Base-by-base conservation (phyloP, 2,888 invertebrate genomes). In the Heliothis peltigera region DNA sequence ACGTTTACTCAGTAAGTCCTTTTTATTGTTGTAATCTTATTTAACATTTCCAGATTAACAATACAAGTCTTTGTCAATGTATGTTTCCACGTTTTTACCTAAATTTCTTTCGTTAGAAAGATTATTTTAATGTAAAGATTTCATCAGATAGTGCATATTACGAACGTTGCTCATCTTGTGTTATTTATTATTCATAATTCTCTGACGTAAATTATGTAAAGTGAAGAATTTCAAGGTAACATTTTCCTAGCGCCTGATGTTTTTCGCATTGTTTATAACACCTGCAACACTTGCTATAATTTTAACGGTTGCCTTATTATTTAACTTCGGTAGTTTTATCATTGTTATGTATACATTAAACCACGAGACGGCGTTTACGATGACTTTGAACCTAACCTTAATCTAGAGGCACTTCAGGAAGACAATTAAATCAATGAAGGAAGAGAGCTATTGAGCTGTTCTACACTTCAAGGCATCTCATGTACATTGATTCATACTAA, bases 1-100 rank as follows among this genome's bases (percentile, higher is more conserved):
- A 92, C 79, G 51, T 91, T 18, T 94, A 91, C 70, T 86, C 91
- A 74, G 95, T 93, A 79, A 86, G 91, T 88, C 64, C 56, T 87
- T 87, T 58, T 58, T 62, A 15, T 44, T 46, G 22, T 62, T 49
- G 15, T 55, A 54, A 47, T 43, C 18, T 0, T 1, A 22, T 54
- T 39, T 74, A 68, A 54, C 49, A 52, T 18, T 56, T 15, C 7
- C 12, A 39, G 52, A 47, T 52, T 35, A 4, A 4, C 2, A 15
- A 39, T 59, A 39, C n/a, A 39, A 5, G 4, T 58, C 35, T 52
- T 77, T 57, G 4, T 18, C 52, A 28, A 44, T n/a, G 35, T 21
- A 15, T 35, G n/a, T 43, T 42, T 19, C 6, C 35, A 15, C 15
- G 28, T 32, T 22, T 17, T 44, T 55, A 22, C 39, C 39, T 17